Base-by-base conservation (phyloP, 2,888 invertebrate species). In the Agriopis aurantiaria region DNA sequence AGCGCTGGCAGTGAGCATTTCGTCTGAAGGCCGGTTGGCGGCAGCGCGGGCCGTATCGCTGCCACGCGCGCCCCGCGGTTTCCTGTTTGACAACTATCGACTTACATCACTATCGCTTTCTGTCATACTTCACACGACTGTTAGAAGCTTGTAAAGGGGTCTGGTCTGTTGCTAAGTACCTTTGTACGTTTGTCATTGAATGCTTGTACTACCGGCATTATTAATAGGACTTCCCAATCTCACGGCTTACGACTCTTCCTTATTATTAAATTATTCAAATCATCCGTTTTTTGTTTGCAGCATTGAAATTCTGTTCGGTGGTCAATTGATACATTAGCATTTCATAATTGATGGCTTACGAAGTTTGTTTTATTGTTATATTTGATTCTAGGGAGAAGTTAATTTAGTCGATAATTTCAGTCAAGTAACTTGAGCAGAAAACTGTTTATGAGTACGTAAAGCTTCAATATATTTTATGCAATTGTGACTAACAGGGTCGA, bases 51-150 rank as follows among this genome's bases (percentile, higher is more conserved):
- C 91, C 91, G 88, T 89, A 89, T 88, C 68, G 87, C 69, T 65
- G 74, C 92, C 91, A 91, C 92, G 89, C 91, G 91, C 91, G 90
- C 90, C 89, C 87, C 89, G 87, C 90, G 83, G 87, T 91, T 93
- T 94, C 93, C 93, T 94, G 94, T 92, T 93, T 92, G 91, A 93
- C 93, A 89, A 92, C 93, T 93, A 93, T 92, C 90, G 87, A 89
- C 93, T 93, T 91, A 92, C 93, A 93, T 93, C 93, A 93, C 93
- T 94, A 91, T 93, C 90, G 91, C 90, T 93, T 92, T 92, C 93
- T 93, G 93, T 87, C 88, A 89, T 88, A 88, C 89, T 87, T 87
- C 85, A 87, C 86, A 82, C 87, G 89, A 83, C 85, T 90, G 91
- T 92, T 93, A 92, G 92, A 92, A 87, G 85, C 86, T 88, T 87